phyloP scores from a whole-genome alignment of 2,113 vertebrate genomes.

The Guaruba guarouba region DNA sequence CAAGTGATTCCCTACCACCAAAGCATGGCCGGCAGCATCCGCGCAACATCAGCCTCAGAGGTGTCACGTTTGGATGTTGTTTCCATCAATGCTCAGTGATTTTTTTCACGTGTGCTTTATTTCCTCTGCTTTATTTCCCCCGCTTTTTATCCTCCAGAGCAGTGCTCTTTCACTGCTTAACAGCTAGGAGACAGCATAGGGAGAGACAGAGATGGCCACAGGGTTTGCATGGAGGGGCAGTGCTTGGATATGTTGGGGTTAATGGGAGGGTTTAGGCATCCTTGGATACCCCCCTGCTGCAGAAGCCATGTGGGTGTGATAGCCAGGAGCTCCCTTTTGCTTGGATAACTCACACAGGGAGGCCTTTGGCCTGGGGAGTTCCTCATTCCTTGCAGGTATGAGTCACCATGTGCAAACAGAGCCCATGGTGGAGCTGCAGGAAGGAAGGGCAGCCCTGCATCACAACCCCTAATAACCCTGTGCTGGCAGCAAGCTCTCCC shows the following conservation, averaged over 20 bases:
- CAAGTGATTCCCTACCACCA: neutral
- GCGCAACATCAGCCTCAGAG: neutral
- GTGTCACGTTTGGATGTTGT: neutral
- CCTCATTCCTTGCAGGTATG: slow-evolving; percentile 14
- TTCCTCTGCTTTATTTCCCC: neutral
- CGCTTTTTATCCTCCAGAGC: neutral
- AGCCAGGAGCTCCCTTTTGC: neutral
- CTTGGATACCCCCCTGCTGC: neutral
- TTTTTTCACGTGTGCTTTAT: neutral
- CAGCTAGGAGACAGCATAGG: neutral
- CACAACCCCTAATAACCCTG: neutral
- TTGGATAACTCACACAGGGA: neutral
- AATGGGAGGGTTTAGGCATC: neutral
- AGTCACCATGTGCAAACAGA: neutral
- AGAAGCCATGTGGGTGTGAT: neutral
- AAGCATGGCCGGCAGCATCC: neutral
- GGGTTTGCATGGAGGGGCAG: neutral
- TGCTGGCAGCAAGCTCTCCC: neutral
- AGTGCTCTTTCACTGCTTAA: neutral
- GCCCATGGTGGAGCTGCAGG: neutral
- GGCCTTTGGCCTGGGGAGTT: neutral
- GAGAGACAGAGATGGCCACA: fast-evolving
- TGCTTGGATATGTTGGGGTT: neutral
- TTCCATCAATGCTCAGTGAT: neutral
- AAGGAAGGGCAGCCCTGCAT: neutral